Base-by-base conservation (phyloP, 1,140 invertebrate genomes). In the Asobara japonica region DNA sequence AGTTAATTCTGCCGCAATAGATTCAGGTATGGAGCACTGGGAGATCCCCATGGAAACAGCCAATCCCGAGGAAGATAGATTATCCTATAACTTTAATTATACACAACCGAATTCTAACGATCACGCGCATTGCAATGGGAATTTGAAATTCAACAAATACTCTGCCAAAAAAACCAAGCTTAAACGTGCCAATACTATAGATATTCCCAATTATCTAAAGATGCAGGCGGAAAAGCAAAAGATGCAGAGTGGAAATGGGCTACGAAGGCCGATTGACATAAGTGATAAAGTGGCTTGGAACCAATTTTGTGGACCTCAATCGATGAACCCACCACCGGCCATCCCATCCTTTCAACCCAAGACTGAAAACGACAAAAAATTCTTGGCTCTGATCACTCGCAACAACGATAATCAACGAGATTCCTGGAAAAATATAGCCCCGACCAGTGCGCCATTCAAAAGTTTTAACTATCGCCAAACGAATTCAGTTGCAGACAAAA, bases 111-210 rank as follows among this genome's bases (percentile, higher is more conserved):
- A 7, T 7, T 2, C 36, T 7, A 8, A 38, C 36, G 36, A 51
- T 16, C 45, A 56, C 20, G 20, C 11, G 3, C 25, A 6, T 3
- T 45, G 7, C 41, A 45, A 45, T 7, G 41, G 41, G n/a, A 38
- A 2, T 7, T 38, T n/a, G 25, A 79, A 83, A 29, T 79, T 82
- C 1, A 90, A 89, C 72, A 89, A 92, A 74, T 93, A 92, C 73
- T 89, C 84, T 31, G 90, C 85, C 36, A 94, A 94, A 77, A 94
- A 94, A 78, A 87, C 91, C 3, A 91, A 93, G 76, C 94, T 95
- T 90, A 96, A 95, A 86, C 89, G 95, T 22, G 94, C 94, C 0
- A 96, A 96, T 71, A 96, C 94, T 1, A 95, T 96, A 72, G 94
- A 96, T 79, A 95, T 96, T 79, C 94, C 94, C 0, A 94, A 93